Base-by-base conservation (phyloP, 2,113 vertebrate genomes). In the Phrynocephalus versicolor region DNA sequence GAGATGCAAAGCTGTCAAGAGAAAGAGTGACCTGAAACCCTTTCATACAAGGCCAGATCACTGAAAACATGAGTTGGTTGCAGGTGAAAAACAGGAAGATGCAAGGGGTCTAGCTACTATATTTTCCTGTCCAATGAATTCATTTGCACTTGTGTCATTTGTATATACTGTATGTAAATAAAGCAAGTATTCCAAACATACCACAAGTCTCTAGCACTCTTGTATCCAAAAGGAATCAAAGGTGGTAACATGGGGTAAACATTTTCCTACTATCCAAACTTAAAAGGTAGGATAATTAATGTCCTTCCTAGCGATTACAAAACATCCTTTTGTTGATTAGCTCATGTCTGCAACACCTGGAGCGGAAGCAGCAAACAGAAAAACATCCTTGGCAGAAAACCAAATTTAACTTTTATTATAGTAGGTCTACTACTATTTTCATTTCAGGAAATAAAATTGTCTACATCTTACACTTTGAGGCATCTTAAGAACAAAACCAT, bases 391-490 rank as follows among this genome's bases (percentile, higher is more conserved):
- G 13, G 51, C 41, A 81, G 79, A 83, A 70, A 33, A 67, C 23
- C n/a, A 88, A 78, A 35, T 0, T 0, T 0, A 21, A 13, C 57
- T 15, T 69, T 19, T 0, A 0, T 78, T 72, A 62, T 6, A 4
- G 45, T 80, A 30, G 8, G 7, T 12, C 60, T 33, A 55, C 78
- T 41, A 21, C 16, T 75, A 2, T 73, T 87, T 64, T 39, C 25
- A 51, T 39, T 1, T 1, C 1, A 10, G 12, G 25, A 72, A 58
- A 77, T 35, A 77, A 57, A 35, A 2, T 35, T 78, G 35, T 39
- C 23, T 86, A 30, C 1, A 0, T 0, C 25, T 5, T 70, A 6
- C 5, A 1, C 2, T 23, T 73, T 33, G 0, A 0, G 2, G 18
- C 39, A 58, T 7, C 75, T 37, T 85, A 80, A 69, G 60, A 64